Conservation (phyloP, 2,888 invertebrate species). For the Drosophila trichaetosa region DNA sequence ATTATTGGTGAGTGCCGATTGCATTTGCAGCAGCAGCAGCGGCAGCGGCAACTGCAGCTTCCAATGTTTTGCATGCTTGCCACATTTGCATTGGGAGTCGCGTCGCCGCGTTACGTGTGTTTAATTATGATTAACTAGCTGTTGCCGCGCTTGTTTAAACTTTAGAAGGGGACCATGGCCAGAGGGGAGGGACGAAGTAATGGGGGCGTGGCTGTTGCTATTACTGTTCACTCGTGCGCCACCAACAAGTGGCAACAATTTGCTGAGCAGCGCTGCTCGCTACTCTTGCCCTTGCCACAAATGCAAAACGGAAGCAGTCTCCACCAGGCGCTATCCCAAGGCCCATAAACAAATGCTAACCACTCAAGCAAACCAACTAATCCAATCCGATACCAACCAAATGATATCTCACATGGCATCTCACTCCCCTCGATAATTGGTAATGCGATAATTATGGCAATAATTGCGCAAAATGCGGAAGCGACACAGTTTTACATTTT, state of each 20-base stretch:
- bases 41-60: conserved; percentile 54
- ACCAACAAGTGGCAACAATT: conserved; percentile 50
- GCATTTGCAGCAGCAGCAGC: conserved; percentile 39
- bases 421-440: conserved; percentile 3
- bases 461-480: conserved; percentile 64
- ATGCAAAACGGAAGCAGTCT: conserved; percentile 43
- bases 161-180: background rate
- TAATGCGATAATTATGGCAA: conserved; percentile 51
- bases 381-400: conserved; percentile 23
- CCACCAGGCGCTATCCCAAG: conserved; percentile 40
- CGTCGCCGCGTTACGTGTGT: conserved; percentile 54
- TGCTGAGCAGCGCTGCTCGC: conserved; percentile 54
- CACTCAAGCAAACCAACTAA: conserved; percentile 23
- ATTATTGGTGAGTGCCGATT: conserved; percentile 46
- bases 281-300: conserved; percentile 18
- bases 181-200: background rate
- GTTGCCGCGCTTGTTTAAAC: conserved; percentile 35
- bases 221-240: conserved; percentile 61
- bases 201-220: conserved; percentile 39
- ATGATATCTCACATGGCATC: conserved; percentile 21
- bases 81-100: conserved; percentile 59
- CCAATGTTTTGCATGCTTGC: conserved; percentile 40
- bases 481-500: conserved; percentile 49
- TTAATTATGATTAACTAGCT: conserved; percentile 70
- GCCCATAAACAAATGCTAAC: conserved; percentile 31